Percentiles rank a stretch among this genome's conserved stretches.
Evolutionary conservation across 2,113 vertebrate genomes (phyloP).

Genomic region (Eolophus roseicapilla): DNA sequence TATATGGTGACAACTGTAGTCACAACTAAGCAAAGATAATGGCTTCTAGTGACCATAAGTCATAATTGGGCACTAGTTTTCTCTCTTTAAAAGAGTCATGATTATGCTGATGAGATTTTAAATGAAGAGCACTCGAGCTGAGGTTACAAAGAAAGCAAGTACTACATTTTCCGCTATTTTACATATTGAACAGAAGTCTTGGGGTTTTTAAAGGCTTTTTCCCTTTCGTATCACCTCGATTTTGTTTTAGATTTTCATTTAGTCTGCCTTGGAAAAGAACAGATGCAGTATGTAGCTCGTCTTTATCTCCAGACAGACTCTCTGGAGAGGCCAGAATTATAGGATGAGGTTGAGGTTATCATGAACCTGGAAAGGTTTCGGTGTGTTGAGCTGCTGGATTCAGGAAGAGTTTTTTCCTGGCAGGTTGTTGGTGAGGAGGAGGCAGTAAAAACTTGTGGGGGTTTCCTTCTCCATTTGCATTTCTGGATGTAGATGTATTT

Average conservation of each 20-base stretch:
- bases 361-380: neutral
- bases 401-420: neutral
- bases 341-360: neutral
- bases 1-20: neutral
- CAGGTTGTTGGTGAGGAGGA: neutral
- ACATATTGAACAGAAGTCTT: neutral
- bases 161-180: neutral
- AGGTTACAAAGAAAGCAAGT: neutral
- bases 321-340: neutral
- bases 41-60: neutral
- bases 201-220: neutral
- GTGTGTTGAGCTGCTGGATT: neutral
- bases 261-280: neutral
- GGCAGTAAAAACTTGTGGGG: neutral
- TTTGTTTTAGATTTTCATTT: neutral
- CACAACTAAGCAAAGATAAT: neutral
- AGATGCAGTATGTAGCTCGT: neutral
- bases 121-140: neutral
- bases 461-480: neutral
- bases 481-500: neutral
- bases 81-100: neutral
- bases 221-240: neutral
- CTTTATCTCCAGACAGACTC: neutral
- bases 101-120: neutral
- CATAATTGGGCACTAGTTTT: neutral